Base-by-base conservation (phyloP, 35 echinoderm and acorn worm species). In the Ophiothrix spiculata region DNA sequence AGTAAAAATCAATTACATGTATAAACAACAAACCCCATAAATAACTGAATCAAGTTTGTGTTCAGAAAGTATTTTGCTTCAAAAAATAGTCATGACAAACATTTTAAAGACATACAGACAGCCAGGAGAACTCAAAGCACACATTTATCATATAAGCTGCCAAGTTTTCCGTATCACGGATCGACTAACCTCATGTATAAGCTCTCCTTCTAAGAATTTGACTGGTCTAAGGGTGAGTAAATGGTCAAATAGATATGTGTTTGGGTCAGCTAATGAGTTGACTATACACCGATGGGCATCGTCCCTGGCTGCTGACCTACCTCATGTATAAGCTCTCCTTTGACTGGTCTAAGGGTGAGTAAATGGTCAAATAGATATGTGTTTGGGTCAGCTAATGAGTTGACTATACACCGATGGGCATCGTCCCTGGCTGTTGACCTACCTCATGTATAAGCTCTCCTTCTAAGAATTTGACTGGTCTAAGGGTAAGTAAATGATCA, bases 201-300 rank as follows among this genome's bases (percentile, higher is more conserved):
- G 80, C 31, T 94, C 95, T 64, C 95, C 95, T 89, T 98, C 95
- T 16, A 98, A 42, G 76, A 98, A 98, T 76, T 93, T 94, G 82
- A 98, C 95, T 1, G 95, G 95, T 83, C 91, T 91, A 40, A 98
- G 86, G 0, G 95, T 89, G 32, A 98, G 92, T 19, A 98, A 69
- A 79, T 98, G 91, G 41, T 98, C 95, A 76, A 98, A 89, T 39
- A 98, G 95, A 79, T 88, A 98, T 39, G 85, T 82, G 28, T 98
- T 89, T 17, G 95, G 91, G 78, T 94, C 95, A 19, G 89, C 81
- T 10, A 99, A 49, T 25, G 96, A 75, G 11, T 88, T 99, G 2
- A 94, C 96, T 79, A 99, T 99, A 64, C 96, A 99, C 73, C 91
- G 76, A 49, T 99, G 92, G 25, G 96, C 96, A 31, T 99, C 96